These are phyloP conservation scores for Heliconius ethilla DNA, from an alignment of 2,888 invertebrate genomes.

Conservation along the genomic window DNA sequence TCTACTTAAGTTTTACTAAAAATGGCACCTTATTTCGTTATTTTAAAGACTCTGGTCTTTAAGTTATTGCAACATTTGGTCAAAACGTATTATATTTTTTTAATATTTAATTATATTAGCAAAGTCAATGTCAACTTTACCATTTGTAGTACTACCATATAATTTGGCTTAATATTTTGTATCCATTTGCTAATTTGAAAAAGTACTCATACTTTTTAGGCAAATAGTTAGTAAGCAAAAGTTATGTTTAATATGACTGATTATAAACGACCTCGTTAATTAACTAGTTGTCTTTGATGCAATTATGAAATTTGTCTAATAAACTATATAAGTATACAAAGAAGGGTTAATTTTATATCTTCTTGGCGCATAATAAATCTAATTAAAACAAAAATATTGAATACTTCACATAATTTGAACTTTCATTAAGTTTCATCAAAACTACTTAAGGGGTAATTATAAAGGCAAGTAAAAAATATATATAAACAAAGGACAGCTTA, in stretches of 20 bases:
- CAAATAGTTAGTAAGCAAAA: neutral
- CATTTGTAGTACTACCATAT: too few relatives aligned
- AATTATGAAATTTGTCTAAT: neutral
- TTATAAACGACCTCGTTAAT: neutral
- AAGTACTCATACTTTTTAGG: too few relatives aligned
- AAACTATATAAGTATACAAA: neutral
- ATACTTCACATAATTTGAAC: too few relatives aligned
- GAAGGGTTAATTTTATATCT: neutral
- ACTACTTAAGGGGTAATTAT: too few relatives aligned
- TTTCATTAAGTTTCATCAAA: neutral
- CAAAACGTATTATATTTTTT: neutral
- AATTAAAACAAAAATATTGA: too few relatives aligned
- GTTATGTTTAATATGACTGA: neutral
- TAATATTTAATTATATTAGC: neutral
- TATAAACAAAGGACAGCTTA: constrained; percentile 34
- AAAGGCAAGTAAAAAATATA: neutral
- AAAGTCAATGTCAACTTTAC: too few relatives aligned
- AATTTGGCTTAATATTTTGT: too few relatives aligned
- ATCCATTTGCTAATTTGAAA: too few relatives aligned
- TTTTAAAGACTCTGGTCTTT: constrained; percentile 1
- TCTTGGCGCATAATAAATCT: too few relatives aligned
- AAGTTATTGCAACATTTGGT: neutral
- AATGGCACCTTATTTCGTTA: constrained; percentile 23
- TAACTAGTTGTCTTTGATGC: neutral
- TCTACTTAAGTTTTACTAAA: neutral